Evolutionary conservation across 2,888 invertebrate genomes (phyloP), one percentile per base, ranked within the genome.

Genomic region (Herminia tarsipennalis): DNA sequence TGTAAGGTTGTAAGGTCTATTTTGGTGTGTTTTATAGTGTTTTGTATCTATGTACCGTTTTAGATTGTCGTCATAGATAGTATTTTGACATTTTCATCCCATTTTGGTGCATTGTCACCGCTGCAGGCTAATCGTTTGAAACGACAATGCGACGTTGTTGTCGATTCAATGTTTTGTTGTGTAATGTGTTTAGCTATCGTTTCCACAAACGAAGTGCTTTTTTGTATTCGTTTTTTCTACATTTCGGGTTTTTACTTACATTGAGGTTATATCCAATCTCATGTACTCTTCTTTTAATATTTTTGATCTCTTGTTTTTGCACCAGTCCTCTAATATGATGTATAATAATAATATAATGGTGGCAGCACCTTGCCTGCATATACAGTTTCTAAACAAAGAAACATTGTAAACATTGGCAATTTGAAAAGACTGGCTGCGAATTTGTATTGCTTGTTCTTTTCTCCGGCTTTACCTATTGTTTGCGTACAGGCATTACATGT

Each of bases 71-170:
- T 69, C 65, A 61, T 59, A 84, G 88, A 89, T 89, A 83, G 85
- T 86, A 87, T 88, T 88, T 88, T 90, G 90, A 88, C 90, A 82
- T 89, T 88, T 88, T 84, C 84, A 90, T 91, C 88, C 88, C 69
- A 86, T 91, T 88, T 83, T 76, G 76, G 58, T 58, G 78, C 70
- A 83, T 86, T 81, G 83, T 82, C 73, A 74, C 69, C 75, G 81
- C 79, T 69, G 45, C 66, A 54, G 84, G 85, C 81, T 84, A 88
- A 89, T 91, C 86, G 86, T 70, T 81, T 59, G 85, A 76, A 85
- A 84, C 62, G 76, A 78, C 76, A 81, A 78, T 75, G 46, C 44
- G 14, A 18, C 43, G 25, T 50, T 48, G 45, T 65, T 38, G n/a
- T 36, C 35, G 9, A 50, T 54, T 44, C 40, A 20, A 50, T 62